Base-by-base conservation (phyloP, 30 jellyfish, hydroid and myxozoan genomes). In the Aurelia coerulea region DNA sequence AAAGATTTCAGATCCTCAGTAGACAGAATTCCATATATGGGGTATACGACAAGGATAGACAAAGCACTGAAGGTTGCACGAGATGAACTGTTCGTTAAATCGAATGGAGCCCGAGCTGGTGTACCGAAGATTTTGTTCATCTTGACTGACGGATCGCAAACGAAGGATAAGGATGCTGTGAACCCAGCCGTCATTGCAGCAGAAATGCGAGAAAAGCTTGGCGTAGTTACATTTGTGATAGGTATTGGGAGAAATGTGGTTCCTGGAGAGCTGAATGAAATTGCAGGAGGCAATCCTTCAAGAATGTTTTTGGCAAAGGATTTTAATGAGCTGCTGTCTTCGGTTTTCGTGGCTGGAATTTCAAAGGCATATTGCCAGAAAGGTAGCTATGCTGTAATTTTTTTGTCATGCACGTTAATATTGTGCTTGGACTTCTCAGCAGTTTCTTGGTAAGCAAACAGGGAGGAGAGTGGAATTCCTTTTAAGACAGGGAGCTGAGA, bases 161-260 rank as follows among this genome's bases (percentile, higher is more conserved):
- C 96, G 51, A 83, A 68, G 37, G 96, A 67, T 56, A 62, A 18
- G 13, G 93, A 66, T 68, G 94, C 96, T 31, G 92, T 63, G 17
- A 77, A 80, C 23, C 98, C 98, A 7, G 78, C 89, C 10, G 76
- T 34, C 56, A 66, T 80, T 33, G 96, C 94, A 7, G 91, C 84
- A 2, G 81, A 73, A 31, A 62, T 91, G 59, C 90, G 94, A 11
- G 58, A 81, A 49, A 41, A 81, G 80, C 31, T 18, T 17, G 97
- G 90, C n/a, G 84, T 81, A 18, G 34, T 18, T 10, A 75, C 87
- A 67, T 50, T 92, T 59, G 91, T 66, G 16, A 63, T 92, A 14
- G 98, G 98, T 17, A 92, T 92, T 41, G 98, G 98, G 13, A 12
- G 78, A 7, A 74, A 78, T 5, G 90, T 87, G 31, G 76, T 87